Percentiles rank a stretch among this genome's conserved stretches.
Evolutionary conservation across 2,797 vertebrate species (phyloP).

Genomic region (Eospalax fontanierii): DNA sequence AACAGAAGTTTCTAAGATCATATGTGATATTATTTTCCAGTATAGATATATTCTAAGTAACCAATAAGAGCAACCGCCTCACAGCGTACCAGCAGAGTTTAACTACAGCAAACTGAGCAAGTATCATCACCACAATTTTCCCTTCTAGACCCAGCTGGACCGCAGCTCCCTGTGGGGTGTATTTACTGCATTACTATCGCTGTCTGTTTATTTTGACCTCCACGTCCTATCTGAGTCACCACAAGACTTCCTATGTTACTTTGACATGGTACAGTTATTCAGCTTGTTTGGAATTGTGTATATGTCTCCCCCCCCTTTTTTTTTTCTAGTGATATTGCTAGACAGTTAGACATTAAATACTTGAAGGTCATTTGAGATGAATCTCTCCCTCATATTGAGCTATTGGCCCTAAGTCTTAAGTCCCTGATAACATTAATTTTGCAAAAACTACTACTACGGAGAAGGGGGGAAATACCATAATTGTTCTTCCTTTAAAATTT

Average conservation of each 20-base stretch:
- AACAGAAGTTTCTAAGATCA: background rate
- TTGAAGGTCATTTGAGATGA: background rate
- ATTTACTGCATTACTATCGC: background rate
- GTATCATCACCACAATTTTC: background rate
- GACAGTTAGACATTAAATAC: background rate
- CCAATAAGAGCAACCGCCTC: background rate
- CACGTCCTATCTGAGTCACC: background rate
- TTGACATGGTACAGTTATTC: background rate
- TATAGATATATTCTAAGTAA: background rate
- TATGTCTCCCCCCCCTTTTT: background rate
- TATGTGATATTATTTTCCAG: background rate
- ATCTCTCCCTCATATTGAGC: background rate
- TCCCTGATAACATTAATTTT: background rate
- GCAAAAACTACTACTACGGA: too few relatives aligned
- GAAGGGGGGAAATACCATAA: background rate
- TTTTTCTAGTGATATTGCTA: background rate
- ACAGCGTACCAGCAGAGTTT: background rate
- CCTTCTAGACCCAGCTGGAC: background rate
- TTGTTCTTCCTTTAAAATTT: background rate
- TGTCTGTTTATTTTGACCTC: slow-evolving; percentile 21
- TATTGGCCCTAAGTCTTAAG: background rate
- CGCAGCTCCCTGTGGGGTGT: background rate
- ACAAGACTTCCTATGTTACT: background rate
- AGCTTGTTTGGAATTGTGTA: background rate
- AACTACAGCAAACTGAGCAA: background rate